These are phyloP conservation scores for Alectoris magna DNA, from an alignment of 2,797 vertebrate species.

Conservation along the genomic window DNA sequence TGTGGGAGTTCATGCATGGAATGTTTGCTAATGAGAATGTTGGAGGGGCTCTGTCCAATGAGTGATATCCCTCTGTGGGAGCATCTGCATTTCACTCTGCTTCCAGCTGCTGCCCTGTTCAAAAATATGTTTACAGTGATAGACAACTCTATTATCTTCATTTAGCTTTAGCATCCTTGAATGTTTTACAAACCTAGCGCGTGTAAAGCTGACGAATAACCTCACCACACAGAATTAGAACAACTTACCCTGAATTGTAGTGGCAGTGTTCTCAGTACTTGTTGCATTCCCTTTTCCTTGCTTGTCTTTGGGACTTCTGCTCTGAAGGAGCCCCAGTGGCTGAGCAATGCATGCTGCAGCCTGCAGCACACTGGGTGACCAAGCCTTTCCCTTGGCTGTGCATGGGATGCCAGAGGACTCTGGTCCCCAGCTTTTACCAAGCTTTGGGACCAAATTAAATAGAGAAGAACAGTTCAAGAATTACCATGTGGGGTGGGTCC, in stretches of 20 bases:
- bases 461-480: background rate
- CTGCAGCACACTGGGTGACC: too few relatives aligned
- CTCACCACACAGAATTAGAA: conserved; percentile 18
- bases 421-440: background rate
- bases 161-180: conserved; percentile 24
- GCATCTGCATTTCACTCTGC: conserved; percentile 12
- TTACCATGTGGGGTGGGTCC: rapidly evolving
- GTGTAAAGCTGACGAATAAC: conserved; percentile 20
- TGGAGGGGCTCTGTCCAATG: background rate
- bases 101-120: conserved; percentile 14
- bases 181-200: conserved; percentile 26
- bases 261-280: background rate
- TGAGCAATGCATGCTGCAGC: background rate
- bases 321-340: rapidly evolving
- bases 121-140: conserved; percentile 48
- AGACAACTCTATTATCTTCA: conserved; percentile 32
- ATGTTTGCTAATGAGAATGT: background rate
- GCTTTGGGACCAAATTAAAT: background rate
- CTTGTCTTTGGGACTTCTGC: rapidly evolving
- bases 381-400: rapidly evolving
- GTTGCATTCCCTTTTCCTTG: background rate
- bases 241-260: background rate
- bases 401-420: background rate
- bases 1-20: background rate
- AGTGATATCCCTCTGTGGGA: background rate